Percentiles rank a stretch among this genome's conserved stretches.
phyloP scores from a whole-genome alignment of 1,140 invertebrate species.

The Penaeus chinensis region DNA sequence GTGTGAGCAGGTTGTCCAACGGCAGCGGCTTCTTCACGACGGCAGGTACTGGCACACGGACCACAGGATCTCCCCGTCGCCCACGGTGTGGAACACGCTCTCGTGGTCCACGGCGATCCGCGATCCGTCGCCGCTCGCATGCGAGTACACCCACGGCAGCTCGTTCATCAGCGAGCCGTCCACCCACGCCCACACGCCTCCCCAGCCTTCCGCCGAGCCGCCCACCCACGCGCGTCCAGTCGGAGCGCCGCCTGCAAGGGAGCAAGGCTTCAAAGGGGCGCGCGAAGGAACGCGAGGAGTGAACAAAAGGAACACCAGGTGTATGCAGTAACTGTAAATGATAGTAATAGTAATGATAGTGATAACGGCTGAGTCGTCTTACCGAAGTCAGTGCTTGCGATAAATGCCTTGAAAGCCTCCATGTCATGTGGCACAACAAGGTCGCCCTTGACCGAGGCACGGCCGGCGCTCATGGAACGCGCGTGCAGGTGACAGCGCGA shows the following conservation, averaged over 20 bases:
- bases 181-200: slow-evolving; percentile 47
- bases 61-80: slow-evolving; percentile 13
- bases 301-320: too few relatives aligned
- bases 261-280: background rate
- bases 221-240: slow-evolving; percentile 36
- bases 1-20: too few relatives aligned
- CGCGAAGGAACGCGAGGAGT: too few relatives aligned
- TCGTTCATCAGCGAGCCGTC: slow-evolving; percentile 48
- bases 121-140: background rate
- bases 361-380: background rate
- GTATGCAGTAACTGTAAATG: too few relatives aligned
- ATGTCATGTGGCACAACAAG: slow-evolving; percentile 42
- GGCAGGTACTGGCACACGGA: slow-evolving; percentile 22
- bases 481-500: slow-evolving; percentile 34
- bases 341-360: too few relatives aligned
- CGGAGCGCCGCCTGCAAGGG: slow-evolving; percentile 3
- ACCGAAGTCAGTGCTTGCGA: slow-evolving; percentile 16
- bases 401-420: slow-evolving; percentile 44
- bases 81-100: slow-evolving; percentile 31
- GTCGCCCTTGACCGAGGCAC: background rate
- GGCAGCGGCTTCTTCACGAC: too few relatives aligned
- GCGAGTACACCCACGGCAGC: slow-evolving; percentile 48
- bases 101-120: slow-evolving; percentile 39
- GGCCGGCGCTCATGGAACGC: background rate
- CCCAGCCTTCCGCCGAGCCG: slow-evolving; percentile 46